Evolutionary conservation across 2,113 vertebrate genomes (phyloP).

Genomic region (Sylvilagus bachmani): DNA sequence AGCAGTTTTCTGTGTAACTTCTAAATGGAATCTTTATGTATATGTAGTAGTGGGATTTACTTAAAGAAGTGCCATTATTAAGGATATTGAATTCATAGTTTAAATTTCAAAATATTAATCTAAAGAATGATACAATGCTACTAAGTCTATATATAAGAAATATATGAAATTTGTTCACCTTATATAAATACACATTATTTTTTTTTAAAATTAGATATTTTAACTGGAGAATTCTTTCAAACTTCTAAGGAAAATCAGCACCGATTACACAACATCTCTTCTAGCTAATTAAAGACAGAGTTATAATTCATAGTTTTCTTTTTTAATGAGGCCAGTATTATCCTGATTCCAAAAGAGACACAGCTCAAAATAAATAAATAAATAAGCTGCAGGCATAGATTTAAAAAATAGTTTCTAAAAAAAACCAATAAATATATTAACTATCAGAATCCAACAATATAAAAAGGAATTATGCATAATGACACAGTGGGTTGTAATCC

Average conservation of each 20-base stretch:
- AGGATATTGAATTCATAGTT: neutral
- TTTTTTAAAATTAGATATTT: neutral
- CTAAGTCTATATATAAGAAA: no score
- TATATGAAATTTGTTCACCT: no score
- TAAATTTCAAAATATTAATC: neutral
- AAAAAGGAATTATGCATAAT: neutral
- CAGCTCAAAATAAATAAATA: neutral
- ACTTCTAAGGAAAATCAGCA: neutral
- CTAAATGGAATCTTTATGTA: slow-evolving; percentile 41
- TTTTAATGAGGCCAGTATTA: neutral
- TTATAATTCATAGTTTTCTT: neutral
- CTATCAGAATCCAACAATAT: neutral
- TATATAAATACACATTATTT: no score
- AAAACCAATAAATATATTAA: neutral
- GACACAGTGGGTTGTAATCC: neutral
- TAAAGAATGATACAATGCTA: no score
- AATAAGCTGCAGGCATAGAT: neutral
- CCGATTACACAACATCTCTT: neutral
- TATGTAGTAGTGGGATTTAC: neutral
- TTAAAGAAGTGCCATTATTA: neutral
- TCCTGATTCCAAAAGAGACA: neutral
- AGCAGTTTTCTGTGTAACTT: neutral
- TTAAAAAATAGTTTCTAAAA: neutral
- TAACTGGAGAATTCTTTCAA: neutral
- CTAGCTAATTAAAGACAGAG: neutral